Conservation (phyloP, 2,797 vertebrate species). For the Danio tinwini region DNA sequence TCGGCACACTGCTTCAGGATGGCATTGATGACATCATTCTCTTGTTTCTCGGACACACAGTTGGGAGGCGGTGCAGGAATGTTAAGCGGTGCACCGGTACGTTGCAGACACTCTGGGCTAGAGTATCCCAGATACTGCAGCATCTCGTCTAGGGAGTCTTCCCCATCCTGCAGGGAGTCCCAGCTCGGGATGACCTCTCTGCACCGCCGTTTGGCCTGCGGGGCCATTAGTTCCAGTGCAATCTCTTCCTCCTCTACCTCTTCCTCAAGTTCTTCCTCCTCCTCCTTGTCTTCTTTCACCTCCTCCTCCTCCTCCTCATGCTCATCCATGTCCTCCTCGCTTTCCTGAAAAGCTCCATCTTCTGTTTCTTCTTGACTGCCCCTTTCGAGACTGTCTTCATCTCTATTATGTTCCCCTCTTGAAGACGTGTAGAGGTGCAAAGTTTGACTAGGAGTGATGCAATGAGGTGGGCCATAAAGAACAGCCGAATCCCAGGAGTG, state of each 20-base stretch:
- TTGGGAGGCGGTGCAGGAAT: conserved; percentile 91
- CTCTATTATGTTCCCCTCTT: background rate
- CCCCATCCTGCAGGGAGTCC: conserved; percentile 91
- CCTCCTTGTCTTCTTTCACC: conserved; percentile 65
- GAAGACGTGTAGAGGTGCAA: conserved; percentile 63
- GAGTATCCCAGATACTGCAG: conserved; percentile 95
- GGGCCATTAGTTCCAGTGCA: conserved; percentile 79
- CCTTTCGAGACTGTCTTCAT: conserved; percentile 36
- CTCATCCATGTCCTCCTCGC: conserved; percentile 72
- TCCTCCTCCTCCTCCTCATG: conserved; percentile 72
- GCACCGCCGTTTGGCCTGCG: conserved; percentile 85
- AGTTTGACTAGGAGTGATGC: conserved; percentile 70
- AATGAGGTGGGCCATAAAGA: conserved; percentile 89
- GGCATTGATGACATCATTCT: conserved; percentile 97
- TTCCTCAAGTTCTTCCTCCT: conserved; percentile 62
- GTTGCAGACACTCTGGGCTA: conserved; percentile 96
- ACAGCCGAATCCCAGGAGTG: conserved; percentile 98
- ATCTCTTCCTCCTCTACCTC: conserved; percentile 68
- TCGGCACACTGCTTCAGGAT: conserved; percentile 95
- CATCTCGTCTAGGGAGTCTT: conserved; percentile 94
- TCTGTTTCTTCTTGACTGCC: conserved; percentile 17
- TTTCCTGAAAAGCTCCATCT: conserved; percentile 67
- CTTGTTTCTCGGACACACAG: conserved; percentile 97
- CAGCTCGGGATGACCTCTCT: conserved; percentile 91
- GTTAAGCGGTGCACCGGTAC: conserved; percentile 91